Evolutionary conservation across 2,888 invertebrate species (phyloP).

Genomic region (Platycheirus rosarum): DNA sequence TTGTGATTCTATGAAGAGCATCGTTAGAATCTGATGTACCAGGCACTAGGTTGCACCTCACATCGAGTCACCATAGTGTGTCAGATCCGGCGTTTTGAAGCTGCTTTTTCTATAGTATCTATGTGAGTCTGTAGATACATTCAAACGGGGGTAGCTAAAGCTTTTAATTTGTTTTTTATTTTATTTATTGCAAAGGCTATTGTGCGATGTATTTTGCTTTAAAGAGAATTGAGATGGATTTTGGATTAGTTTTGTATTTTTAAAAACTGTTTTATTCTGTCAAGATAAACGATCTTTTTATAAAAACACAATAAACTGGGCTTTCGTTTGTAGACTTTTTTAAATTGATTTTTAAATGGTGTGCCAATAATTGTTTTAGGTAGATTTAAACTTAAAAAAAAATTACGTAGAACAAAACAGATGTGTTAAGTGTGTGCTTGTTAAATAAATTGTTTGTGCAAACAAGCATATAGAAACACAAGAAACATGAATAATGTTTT

Average conservation of each 20-base stretch:
- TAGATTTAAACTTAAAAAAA: too few species aligned
- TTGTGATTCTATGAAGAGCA: constrained; percentile 30
- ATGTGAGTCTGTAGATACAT: background rate
- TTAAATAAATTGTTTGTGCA: too few species aligned
- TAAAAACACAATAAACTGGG: background rate
- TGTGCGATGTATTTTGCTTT: background rate
- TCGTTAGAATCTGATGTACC: constrained; percentile 39
- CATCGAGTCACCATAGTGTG: background rate
- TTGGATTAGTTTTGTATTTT: background rate
- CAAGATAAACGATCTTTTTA: background rate
- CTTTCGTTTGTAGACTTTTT: background rate
- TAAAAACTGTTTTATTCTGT: background rate
- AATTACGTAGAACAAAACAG: too few species aligned
- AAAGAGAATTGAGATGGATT: background rate
- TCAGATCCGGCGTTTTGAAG: constrained; percentile 12
- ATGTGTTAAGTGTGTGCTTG: too few species aligned
- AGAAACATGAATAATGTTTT: too few species aligned
- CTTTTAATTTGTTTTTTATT: background rate
- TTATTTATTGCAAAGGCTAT: background rate
- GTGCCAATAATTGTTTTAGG: background rate
- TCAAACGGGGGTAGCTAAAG: background rate
- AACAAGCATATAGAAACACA: too few species aligned
- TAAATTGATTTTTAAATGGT: background rate
- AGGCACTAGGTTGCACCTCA: constrained; percentile 65
- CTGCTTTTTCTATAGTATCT: background rate